phyloP scores from a whole-genome alignment of 2,113 vertebrate genomes.

The Corythornis cristatus region DNA sequence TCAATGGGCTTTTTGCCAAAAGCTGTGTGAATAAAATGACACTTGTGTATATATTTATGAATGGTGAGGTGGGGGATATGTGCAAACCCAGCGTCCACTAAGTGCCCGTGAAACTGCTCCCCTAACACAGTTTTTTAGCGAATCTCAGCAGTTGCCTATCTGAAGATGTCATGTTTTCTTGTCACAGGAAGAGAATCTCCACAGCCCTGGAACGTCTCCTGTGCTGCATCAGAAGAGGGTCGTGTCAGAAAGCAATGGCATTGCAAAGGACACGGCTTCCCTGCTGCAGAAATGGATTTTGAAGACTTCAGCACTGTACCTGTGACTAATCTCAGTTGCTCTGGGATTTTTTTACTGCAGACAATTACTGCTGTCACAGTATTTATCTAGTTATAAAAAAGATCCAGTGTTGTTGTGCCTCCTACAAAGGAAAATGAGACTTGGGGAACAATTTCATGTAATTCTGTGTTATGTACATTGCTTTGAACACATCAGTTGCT shows the following conservation, averaged over 20 bases:
- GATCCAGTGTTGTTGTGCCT: background rate
- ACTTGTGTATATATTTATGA: slow-evolving; percentile 32
- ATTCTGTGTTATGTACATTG: background rate
- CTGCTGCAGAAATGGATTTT: background rate
- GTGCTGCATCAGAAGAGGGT: background rate
- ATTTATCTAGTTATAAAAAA: background rate
- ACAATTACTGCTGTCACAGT: background rate
- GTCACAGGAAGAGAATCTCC: background rate
- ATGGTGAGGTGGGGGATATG: background rate
- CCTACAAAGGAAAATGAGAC: background rate
- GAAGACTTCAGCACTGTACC: background rate
- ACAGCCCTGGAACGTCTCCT: background rate
- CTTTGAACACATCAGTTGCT: background rate
- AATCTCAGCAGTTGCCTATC: background rate
- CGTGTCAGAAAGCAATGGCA: background rate
- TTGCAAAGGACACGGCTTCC: background rate
- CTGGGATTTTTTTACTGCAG: background rate
- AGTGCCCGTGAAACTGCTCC: background rate
- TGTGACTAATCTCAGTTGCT: background rate
- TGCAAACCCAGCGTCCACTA: background rate
- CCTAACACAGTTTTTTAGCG: background rate
- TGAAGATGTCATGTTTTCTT: background rate
- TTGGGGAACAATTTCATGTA: background rate
- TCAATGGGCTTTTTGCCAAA: slow-evolving; percentile 47
- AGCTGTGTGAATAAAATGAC: background rate